Percentiles rank a stretch among this genome's conserved stretches.
Conservation (phyloP, 2,113 vertebrate genomes). For the Eira barbara region DNA sequence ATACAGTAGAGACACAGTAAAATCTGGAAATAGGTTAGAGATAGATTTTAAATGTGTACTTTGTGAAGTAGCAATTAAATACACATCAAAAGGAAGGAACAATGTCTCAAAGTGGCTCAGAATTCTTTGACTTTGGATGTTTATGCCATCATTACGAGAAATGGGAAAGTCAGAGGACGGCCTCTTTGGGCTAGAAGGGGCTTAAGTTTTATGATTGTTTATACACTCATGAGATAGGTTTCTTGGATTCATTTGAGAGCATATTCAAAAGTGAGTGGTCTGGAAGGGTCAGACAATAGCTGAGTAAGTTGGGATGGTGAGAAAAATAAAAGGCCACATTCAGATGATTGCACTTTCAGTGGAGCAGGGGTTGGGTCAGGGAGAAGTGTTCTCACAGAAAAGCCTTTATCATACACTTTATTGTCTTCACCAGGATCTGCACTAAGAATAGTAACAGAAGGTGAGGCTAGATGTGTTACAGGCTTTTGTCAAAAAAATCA, state of each 20-base stretch:
- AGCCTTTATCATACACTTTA: background rate
- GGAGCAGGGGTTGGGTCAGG: background rate
- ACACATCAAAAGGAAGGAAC: background rate
- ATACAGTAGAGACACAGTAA: background rate
- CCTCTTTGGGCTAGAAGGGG: background rate
- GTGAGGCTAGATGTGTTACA: background rate
- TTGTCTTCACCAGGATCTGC: background rate
- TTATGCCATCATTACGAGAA: too few relatives aligned
- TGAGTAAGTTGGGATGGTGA: background rate
- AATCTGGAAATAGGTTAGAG: background rate
- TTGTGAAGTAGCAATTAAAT: background rate
- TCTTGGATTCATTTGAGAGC: background rate
- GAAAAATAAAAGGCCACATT: accelerated
- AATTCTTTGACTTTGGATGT: background rate
- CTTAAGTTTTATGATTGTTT: background rate
- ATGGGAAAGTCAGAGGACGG: background rate
- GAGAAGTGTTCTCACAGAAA: background rate
- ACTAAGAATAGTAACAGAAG: background rate
- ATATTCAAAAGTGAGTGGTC: background rate
- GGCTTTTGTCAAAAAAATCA: background rate
- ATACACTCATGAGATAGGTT: background rate
- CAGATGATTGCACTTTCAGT: accelerated
- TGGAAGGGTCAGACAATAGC: background rate
- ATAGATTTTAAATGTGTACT: background rate
- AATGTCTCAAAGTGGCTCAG: accelerated